phyloP scores from a whole-genome alignment of 2,888 invertebrate species.

The Exephanes ischioxanthus region DNA sequence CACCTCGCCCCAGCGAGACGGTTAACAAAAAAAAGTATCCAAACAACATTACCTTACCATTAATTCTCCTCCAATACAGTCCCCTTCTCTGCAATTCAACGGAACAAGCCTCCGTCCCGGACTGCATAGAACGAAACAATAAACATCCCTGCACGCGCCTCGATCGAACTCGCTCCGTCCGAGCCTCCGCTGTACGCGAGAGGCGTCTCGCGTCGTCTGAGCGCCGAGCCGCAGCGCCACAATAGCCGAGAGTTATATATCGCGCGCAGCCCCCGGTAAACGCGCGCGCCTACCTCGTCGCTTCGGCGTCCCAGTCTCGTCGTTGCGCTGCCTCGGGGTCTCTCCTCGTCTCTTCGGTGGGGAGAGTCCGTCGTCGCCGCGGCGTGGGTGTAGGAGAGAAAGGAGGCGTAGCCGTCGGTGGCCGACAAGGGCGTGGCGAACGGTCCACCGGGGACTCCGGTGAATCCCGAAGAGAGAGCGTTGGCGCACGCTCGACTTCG shows the following conservation, averaged over 20 bases:
- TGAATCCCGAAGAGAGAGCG: conserved; percentile 61
- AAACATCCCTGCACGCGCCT: not conserved
- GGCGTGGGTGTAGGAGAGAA: conserved; percentile 80
- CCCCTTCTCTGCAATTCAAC: not conserved
- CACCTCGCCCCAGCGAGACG: not conserved
- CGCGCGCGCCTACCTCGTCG: not conserved
- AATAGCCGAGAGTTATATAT: not conserved
- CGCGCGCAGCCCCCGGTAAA: no score
- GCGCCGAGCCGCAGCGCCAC: conserved; percentile 4
- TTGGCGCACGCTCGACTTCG: conserved; percentile 63
- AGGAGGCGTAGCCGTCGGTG: conserved; percentile 77
- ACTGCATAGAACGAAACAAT: not conserved
- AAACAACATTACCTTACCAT: not conserved
- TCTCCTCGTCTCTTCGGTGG: no score
- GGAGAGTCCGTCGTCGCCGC: conserved; percentile 33
- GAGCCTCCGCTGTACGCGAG: not conserved
- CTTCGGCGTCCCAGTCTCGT: not conserved
- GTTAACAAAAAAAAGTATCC: not conserved
- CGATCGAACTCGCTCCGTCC: not conserved
- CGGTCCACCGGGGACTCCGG: conserved; percentile 59
- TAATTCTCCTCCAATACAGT: not conserved
- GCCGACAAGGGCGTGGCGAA: conserved; percentile 79
- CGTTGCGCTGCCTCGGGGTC: no score
- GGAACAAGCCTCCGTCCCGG: not conserved
- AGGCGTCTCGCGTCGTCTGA: not conserved